Conservation (phyloP, 1,140 invertebrate genomes). For the Belonocnema kinseyi region DNA sequence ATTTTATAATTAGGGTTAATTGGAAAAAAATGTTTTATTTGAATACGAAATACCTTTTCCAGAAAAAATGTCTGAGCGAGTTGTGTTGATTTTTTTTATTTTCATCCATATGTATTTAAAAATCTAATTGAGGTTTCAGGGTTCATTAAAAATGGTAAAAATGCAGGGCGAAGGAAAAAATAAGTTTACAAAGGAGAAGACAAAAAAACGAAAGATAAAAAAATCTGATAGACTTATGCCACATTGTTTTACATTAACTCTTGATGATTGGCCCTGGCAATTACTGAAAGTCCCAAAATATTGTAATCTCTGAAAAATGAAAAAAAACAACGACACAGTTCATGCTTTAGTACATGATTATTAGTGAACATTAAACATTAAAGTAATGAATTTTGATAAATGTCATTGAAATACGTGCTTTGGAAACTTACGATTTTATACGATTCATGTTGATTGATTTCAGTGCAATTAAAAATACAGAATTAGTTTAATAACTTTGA, state of each 20-base stretch:
- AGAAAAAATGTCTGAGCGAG: too few species aligned
- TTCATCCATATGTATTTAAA: too few species aligned
- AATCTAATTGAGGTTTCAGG: too few species aligned
- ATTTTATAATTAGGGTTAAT: too few species aligned
- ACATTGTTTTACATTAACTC: conserved; percentile 9
- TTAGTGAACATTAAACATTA: background rate
- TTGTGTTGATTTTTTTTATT: too few species aligned
- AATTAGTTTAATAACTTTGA: too few species aligned
- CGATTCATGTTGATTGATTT: background rate
- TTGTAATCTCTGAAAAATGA: conserved; percentile 23
- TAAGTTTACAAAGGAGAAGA: background rate
- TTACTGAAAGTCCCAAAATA: background rate
- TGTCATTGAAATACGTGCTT: background rate
- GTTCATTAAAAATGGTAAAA: too few species aligned
- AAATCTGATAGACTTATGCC: background rate
- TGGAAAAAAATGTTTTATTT: too few species aligned
- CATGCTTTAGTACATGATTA: conserved; percentile 3
- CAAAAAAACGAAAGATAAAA: background rate
- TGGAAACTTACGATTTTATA: background rate
- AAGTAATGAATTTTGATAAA: background rate
- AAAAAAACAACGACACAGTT: conserved; percentile 8
- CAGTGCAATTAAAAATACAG: background rate
- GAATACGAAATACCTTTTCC: too few species aligned
- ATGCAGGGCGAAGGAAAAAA: background rate
- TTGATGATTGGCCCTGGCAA: background rate